phyloP scores from a whole-genome alignment of 2,888 invertebrate species.

The Notodromas monacha region DNA sequence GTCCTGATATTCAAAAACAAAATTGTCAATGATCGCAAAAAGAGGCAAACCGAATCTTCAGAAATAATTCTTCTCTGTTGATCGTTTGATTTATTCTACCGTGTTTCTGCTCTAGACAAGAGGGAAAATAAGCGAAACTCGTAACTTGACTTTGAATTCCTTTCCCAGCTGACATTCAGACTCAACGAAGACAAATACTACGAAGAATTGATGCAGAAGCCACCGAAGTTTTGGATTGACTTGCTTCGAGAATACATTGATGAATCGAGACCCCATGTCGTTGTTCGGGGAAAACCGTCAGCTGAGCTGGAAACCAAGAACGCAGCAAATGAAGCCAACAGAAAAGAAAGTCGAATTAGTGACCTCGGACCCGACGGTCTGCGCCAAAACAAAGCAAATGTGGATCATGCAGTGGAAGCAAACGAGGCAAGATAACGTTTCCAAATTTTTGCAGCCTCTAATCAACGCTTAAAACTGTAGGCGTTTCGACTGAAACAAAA shows the following conservation, averaged over 20 bases:
- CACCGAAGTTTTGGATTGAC: slow-evolving; percentile 32
- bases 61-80: too few species aligned
- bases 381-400: slow-evolving; percentile 23
- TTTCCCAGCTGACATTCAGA: slow-evolving; percentile 28
- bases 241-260: slow-evolving; percentile 32
- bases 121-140: too few species aligned
- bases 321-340: slow-evolving; percentile 32
- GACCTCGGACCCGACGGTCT: slow-evolving; percentile 33
- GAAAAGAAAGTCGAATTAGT: slow-evolving; percentile 30
- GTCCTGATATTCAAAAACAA: too few species aligned
- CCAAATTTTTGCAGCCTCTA: too few species aligned
- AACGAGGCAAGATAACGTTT: slow-evolving; percentile 41
- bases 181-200: slow-evolving; percentile 31
- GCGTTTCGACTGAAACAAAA: too few species aligned
- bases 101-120: too few species aligned
- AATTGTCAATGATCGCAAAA: too few species aligned
- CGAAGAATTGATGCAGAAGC: slow-evolving; percentile 26
- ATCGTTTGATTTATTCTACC: too few species aligned
- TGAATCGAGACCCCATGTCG: slow-evolving; percentile 24
- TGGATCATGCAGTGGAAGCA: slow-evolving; percentile 32
- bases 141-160: too few species aligned
- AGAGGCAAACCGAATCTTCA: too few species aligned
- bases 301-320: slow-evolving; percentile 27
- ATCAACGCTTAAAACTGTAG: too few species aligned
- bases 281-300: slow-evolving; percentile 29